phyloP scores from a whole-genome alignment of 2,113 vertebrate species.

The Salvator merianae region DNA sequence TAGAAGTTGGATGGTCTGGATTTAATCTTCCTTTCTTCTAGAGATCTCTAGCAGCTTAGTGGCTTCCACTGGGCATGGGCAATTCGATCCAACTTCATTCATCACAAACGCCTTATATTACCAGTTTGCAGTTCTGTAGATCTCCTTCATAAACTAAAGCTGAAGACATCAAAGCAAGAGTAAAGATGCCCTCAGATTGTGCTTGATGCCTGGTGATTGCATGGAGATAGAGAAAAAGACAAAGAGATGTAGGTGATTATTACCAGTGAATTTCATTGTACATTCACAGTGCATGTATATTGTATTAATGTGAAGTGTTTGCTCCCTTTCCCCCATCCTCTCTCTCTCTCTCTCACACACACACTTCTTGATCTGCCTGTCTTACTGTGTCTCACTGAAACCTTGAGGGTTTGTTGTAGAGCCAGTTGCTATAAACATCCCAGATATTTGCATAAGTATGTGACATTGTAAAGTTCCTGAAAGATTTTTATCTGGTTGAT shows the following conservation, averaged over 20 bases:
- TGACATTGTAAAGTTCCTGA: slow-evolving; percentile 89
- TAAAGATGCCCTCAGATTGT: not conserved
- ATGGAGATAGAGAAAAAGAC: fast-evolving
- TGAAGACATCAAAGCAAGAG: not conserved
- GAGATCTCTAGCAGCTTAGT: too few species aligned
- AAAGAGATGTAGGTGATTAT: not conserved
- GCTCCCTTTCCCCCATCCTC: not conserved
- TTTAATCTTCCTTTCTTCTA: too few species aligned
- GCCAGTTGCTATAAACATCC: slow-evolving; percentile 97
- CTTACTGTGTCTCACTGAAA: slow-evolving; percentile 67
- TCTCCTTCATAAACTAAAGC: too few species aligned
- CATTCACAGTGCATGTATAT: slow-evolving; percentile 58
- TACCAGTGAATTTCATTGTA: slow-evolving; percentile 30
- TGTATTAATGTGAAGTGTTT: not conserved
- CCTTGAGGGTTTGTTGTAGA: slow-evolving; percentile 85
- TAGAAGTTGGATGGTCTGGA: too few species aligned
- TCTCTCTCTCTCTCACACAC: not conserved
- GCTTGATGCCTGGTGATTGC: too few species aligned
- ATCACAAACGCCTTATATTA: too few species aligned
- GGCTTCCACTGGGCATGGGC: too few species aligned
- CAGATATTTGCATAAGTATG: slow-evolving; percentile 87
- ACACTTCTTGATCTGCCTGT: slow-evolving; percentile 56
- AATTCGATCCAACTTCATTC: too few species aligned
- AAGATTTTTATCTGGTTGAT: slow-evolving; percentile 85
- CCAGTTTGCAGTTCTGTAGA: too few species aligned